Evolutionary conservation across 2,888 invertebrate species (phyloP), one percentile per base, ranked within the genome.

Genomic region (Plebejus melissa): DNA sequence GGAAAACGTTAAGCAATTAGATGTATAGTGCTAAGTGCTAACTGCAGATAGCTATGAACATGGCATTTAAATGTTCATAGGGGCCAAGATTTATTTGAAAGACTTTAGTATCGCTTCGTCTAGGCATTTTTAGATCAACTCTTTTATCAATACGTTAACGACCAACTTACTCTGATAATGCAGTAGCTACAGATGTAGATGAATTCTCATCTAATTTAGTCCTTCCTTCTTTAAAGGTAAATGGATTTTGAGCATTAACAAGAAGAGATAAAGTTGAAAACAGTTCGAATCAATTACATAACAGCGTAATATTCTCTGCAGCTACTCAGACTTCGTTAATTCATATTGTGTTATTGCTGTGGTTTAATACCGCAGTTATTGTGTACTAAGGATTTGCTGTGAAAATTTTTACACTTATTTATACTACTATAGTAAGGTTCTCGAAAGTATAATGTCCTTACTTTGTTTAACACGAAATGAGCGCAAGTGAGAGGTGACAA

Each of bases 401-500:
- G 60, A 60, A 11, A 28, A 60, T 13, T 32, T 32, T 65, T 13
- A 60, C 7, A 22, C 7, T 16, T 32, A 13, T 36, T 11, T 32
- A 60, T 28, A 4, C 28, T 60, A 4, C 28, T 60, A 11, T 9
- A 58, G 11, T 60, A 60, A 60, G 11, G 13, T 65, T 32, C 3
- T 13, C 16, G 4, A 32, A 11, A 11, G 13, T 16, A 32, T 41
- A 13, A 16, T 22, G 7, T 70, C 38, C 38, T 70, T 41, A 70
- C 11, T 41, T 41, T 41, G 22, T n/a, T 41, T 70, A n/a, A 41
- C 11, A 70, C 41, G 41, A 70, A 70, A 70, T 41, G 41, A 70
- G 22, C 6, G 70, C 70, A 36, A 70, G 41, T 70, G 70, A 41
- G 70, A 70, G 70, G 41, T 70, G 41, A 70, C n/a, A 38, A 70